Evolutionary conservation across 2,113 vertebrate genomes (phyloP).

Genomic region (Onychostoma macrolepis): DNA sequence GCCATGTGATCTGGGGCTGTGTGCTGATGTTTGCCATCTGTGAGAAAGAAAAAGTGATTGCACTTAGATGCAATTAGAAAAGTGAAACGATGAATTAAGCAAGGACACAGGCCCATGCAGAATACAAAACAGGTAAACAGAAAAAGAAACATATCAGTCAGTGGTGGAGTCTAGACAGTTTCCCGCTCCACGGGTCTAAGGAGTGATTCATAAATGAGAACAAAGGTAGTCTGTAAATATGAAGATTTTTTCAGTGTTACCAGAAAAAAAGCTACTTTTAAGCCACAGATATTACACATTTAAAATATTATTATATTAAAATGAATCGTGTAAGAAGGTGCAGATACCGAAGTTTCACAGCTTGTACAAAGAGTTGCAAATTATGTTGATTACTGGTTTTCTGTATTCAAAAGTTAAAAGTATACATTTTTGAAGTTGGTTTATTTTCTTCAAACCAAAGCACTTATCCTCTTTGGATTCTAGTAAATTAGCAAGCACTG

Average conservation of each 20-base stretch:
- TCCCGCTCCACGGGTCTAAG: neutral
- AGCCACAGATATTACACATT: neutral
- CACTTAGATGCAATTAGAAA: slow-evolving; percentile 47
- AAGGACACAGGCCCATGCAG: slow-evolving; percentile 44
- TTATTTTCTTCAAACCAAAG: slow-evolving; percentile 6
- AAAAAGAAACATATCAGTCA: slow-evolving; percentile 16
- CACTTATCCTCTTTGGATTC: neutral
- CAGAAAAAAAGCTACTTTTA: neutral
- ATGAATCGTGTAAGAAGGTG: neutral
- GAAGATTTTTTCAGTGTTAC: neutral
- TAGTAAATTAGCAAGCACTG: slow-evolving; percentile 9
- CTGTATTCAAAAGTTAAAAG: neutral
- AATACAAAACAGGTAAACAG: slow-evolving; percentile 47
- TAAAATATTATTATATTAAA: neutral
- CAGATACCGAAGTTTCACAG: neutral
- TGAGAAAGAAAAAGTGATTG: slow-evolving; percentile 56
- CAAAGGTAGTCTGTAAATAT: neutral
- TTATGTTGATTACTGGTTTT: neutral
- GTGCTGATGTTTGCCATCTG: slow-evolving; percentile 57
- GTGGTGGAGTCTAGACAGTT: neutral
- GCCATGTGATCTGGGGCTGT: slow-evolving; percentile 26
- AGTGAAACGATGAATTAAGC: slow-evolving; percentile 49
- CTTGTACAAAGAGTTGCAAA: neutral
- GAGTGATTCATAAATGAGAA: neutral
- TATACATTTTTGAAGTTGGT: slow-evolving; percentile 1